Conservation (phyloP, 2,113 vertebrate species). For the Vidua chalybeata region DNA sequence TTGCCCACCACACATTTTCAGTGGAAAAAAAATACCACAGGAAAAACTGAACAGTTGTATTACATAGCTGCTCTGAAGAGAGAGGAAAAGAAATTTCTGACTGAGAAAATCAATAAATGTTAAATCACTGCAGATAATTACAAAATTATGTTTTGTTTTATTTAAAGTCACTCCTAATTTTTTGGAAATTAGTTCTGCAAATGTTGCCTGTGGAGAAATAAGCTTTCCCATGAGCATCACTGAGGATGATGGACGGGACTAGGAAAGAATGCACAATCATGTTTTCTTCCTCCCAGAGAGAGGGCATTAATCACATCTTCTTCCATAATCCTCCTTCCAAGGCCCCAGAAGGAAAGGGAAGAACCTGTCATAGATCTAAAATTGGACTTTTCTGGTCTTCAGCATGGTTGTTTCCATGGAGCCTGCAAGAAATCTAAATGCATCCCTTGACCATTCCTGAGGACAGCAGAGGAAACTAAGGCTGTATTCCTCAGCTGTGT, state of each 20-base stretch:
- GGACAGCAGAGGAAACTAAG: neutral
- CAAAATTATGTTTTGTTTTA: slow-evolving; percentile 4
- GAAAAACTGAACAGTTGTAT: neutral
- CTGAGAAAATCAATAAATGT: neutral
- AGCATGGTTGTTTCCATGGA: neutral
- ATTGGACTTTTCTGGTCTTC: neutral
- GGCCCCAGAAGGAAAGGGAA: slow-evolving; percentile 13
- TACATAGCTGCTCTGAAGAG: neutral
- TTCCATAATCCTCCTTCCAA: slow-evolving; percentile 44
- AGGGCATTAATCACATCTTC: slow-evolving; percentile 49
- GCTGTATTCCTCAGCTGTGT: neutral
- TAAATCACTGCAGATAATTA: slow-evolving; percentile 6
- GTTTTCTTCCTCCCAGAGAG: slow-evolving; percentile 42
- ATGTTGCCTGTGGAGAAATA: slow-evolving; percentile 15
- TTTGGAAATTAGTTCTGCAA: slow-evolving; percentile 46
- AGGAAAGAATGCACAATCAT: slow-evolving; percentile 20
- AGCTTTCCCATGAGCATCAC: slow-evolving; percentile 24
- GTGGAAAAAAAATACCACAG: neutral
- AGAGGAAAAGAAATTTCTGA: neutral
- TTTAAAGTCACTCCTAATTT: neutral
- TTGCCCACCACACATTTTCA: neutral
- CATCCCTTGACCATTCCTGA: neutral
- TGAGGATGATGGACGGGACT: slow-evolving; percentile 3
- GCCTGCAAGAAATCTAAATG: neutral
- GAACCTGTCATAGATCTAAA: slow-evolving; percentile 38